A percentile compares a stretch with the other conserved stretches of the same genome.
phyloP scores from a whole-genome alignment of 2,113 vertebrate genomes.

The Falcunculus frontatus region DNA sequence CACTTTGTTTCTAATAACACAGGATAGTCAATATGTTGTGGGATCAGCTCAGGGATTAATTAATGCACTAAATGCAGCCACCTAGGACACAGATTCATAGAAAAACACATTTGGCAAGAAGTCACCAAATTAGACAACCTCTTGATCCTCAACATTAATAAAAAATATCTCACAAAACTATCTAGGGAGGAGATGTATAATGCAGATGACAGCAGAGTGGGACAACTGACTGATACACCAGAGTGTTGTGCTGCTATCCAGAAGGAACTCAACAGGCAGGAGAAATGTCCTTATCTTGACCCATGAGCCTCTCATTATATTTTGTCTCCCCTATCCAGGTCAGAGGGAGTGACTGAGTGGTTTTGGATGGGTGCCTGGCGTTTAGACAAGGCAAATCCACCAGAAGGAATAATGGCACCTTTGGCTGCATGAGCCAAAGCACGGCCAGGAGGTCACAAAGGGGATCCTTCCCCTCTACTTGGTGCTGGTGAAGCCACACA shows the following conservation, averaged over 20 bases:
- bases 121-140: neutral
- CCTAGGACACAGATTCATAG: neutral
- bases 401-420: neutral
- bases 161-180: neutral
- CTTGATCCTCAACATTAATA: neutral
- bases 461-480: neutral
- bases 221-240: neutral
- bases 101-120: neutral
- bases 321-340: neutral
- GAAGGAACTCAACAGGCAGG: neutral
- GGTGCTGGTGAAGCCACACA: neutral
- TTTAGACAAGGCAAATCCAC: neutral
- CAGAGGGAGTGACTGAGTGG: neutral
- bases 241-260: fast-evolving
- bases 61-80: neutral
- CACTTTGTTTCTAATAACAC: neutral
- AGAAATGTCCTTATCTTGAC: neutral
- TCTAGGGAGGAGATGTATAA: neutral
- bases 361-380: fast-evolving
- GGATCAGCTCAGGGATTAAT: neutral
- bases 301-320: neutral
- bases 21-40: neutral
- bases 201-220: neutral
- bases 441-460: fast-evolving
- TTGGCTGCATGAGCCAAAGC: neutral